phyloP scores from a whole-genome alignment of 2,113 vertebrate species.

The Ageneiosus marmoratus region DNA sequence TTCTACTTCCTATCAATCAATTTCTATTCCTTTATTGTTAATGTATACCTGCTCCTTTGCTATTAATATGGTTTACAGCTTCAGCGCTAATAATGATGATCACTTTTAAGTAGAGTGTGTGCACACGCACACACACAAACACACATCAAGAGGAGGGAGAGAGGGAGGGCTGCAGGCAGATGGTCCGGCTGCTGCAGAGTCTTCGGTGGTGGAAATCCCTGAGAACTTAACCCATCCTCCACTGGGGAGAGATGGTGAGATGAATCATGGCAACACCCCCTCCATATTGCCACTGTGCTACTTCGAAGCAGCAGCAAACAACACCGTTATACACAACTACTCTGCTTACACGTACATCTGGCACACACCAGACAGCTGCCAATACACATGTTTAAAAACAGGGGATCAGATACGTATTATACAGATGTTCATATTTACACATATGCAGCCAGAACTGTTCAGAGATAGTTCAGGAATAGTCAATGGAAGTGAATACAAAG shows the following conservation, averaged over 20 bases:
- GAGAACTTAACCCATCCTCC: constrained; percentile 57
- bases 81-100: not conserved
- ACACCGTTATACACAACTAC: not conserved
- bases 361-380: not conserved
- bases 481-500: not conserved
- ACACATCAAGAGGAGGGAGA: not conserved
- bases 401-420: not conserved
- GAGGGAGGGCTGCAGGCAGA: constrained; percentile 43
- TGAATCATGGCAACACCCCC: constrained; percentile 41
- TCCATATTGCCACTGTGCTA: constrained; percentile 30
- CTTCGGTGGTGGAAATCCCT: constrained; percentile 52
- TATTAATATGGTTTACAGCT: too few relatives aligned
- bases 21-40: too few relatives aligned
- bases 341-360: not conserved
- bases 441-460: not conserved
- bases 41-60: not conserved
- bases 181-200: constrained; percentile 52
- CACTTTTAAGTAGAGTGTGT: not conserved
- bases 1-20: not conserved
- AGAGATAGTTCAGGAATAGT: not conserved
- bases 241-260: constrained; percentile 51
- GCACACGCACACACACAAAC: not conserved
- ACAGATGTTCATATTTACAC: not conserved
- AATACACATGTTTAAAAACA: not conserved
- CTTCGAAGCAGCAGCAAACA: constrained; percentile 12